Evolutionary conservation across 1,140 invertebrate genomes (phyloP).

Genomic region (Microplitis demolitor): DNA sequence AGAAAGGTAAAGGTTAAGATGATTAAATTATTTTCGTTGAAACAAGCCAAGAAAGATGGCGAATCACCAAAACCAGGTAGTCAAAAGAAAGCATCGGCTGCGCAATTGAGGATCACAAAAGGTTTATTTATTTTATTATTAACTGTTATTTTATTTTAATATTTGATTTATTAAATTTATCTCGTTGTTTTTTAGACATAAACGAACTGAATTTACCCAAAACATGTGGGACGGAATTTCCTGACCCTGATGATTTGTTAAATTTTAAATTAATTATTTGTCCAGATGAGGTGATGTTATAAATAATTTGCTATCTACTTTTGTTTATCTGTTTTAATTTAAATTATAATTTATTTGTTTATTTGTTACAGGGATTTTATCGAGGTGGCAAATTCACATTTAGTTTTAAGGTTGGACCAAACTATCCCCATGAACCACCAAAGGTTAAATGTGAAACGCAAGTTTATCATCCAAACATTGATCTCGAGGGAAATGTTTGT

Average conservation of each 20-base stretch:
- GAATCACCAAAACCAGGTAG: slow-evolving; percentile 77
- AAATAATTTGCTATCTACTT: not conserved
- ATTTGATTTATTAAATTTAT: slow-evolving; percentile 2
- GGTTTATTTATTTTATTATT: slow-evolving; percentile 64
- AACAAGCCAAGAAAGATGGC: slow-evolving; percentile 97
- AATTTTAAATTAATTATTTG: slow-evolving; percentile 96
- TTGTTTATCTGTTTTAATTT: not conserved
- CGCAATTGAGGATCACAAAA: slow-evolving; percentile 96
- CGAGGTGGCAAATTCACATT: slow-evolving; percentile 92
- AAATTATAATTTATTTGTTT: slow-evolving; percentile 6
- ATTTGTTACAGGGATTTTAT: slow-evolving; percentile 83
- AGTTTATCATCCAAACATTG: slow-evolving; percentile 95
- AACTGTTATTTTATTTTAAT: not conserved
- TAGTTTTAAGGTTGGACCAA: slow-evolving; percentile 96
- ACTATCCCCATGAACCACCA: slow-evolving; percentile 95
- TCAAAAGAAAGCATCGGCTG: slow-evolving; percentile 92
- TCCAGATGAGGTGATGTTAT: slow-evolving; percentile 83
- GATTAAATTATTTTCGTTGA: slow-evolving; percentile 98
- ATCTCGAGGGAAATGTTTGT: slow-evolving; percentile 93
- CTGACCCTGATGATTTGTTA: slow-evolving; percentile 93
- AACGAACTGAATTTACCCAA: slow-evolving; percentile 97
- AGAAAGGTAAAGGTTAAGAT: slow-evolving; percentile 63
- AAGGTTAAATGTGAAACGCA: slow-evolving; percentile 95
- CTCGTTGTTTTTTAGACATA: slow-evolving; percentile 79
- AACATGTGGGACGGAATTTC: slow-evolving; percentile 95